A percentile compares a stretch with the other conserved stretches of the same genome.
phyloP scores from a whole-genome alignment of 2,888 invertebrate species.

The Volucella zonaria region DNA sequence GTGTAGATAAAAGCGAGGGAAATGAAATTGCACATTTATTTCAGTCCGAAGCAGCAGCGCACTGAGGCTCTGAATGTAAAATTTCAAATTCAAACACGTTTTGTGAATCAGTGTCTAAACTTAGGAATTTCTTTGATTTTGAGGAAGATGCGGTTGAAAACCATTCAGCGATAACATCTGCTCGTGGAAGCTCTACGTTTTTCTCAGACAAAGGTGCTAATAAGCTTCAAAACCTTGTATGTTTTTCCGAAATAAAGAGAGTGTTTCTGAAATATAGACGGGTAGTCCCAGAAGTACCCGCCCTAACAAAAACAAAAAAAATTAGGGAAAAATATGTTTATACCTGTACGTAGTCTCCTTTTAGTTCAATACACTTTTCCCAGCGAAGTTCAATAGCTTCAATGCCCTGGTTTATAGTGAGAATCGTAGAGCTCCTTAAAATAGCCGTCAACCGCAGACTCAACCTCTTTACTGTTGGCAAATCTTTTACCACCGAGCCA shows the following conservation, averaged over 20 bases:
- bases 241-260: neutral
- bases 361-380: too few species aligned
- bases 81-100: neutral
- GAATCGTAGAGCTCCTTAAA: too few species aligned
- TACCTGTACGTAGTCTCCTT: too few species aligned
- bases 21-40: neutral
- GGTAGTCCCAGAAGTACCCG: too few species aligned
- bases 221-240: neutral
- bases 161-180: neutral
- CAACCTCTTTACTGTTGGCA: too few species aligned
- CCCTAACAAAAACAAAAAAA: too few species aligned
- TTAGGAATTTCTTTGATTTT: neutral
- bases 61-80: neutral
- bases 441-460: too few species aligned
- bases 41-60: neutral
- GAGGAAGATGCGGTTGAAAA: neutral
- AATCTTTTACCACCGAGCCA: too few species aligned
- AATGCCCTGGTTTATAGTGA: too few species aligned
- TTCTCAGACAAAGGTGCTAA: neutral
- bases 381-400: too few species aligned
- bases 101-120: neutral
- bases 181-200: neutral
- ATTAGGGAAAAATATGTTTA: too few species aligned
- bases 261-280: slow-evolving; percentile 13
- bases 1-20: neutral